These are phyloP conservation scores for Melipona bicolor DNA, from an alignment of 2,888 invertebrate genomes.

Conservation along the genomic window DNA sequence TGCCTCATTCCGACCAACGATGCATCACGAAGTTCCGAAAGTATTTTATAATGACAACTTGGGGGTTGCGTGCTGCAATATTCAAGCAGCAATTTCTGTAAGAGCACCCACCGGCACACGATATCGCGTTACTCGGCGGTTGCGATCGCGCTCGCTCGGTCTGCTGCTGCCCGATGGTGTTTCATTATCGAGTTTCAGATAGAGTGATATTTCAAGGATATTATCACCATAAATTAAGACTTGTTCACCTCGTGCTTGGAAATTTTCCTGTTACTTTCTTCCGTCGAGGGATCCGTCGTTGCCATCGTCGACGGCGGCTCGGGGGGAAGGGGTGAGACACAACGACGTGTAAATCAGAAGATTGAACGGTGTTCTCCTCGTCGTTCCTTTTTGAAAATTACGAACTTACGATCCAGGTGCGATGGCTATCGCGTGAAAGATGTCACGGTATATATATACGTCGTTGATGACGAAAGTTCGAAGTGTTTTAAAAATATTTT, in stretches of 20 bases:
- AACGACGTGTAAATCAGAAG: background rate
- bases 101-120: constrained; percentile 40
- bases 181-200: constrained; percentile 51
- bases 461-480: background rate
- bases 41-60: constrained; percentile 42
- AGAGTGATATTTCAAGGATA: constrained; percentile 53
- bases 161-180: constrained; percentile 28
- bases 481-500: background rate
- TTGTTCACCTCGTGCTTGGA: constrained; percentile 8
- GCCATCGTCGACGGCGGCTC: background rate
- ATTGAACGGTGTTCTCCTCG: background rate
- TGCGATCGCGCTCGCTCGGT: constrained; percentile 39
- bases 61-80: constrained; percentile 47
- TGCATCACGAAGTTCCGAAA: constrained; percentile 8
- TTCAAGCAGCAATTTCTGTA: constrained; percentile 52
- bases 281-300: background rate
- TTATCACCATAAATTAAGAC: constrained; percentile 50
- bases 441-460: background rate
- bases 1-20: background rate
- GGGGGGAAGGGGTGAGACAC: too few relatives aligned
- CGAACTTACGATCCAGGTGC: background rate
- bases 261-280: constrained; percentile 30
- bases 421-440: background rate
- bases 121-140: constrained; percentile 47
- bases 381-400: background rate